phyloP scores from a whole-genome alignment of 1,140 invertebrate species.

The Cylas formicarius region DNA sequence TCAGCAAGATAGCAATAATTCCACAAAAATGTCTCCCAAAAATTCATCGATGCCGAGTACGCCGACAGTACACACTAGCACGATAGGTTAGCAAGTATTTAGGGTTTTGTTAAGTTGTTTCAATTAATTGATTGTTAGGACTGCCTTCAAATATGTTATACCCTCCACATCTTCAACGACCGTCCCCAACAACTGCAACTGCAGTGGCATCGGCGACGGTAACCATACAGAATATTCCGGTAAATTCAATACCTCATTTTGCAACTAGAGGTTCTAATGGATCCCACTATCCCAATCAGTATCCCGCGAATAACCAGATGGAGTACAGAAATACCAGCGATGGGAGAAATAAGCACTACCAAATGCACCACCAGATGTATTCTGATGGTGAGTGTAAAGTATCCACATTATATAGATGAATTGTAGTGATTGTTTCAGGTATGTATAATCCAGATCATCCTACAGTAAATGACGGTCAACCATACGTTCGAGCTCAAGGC shows the following conservation, averaged over 20 bases:
- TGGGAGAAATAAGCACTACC: slow-evolving; percentile 44
- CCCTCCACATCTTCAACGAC: slow-evolving; percentile 49
- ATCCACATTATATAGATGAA: slow-evolving; percentile 1
- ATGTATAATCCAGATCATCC: slow-evolving; percentile 46
- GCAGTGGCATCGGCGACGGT: slow-evolving; percentile 50
- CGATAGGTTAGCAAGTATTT: slow-evolving; percentile 38
- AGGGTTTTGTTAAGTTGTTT: slow-evolving; percentile 1
- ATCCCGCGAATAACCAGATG: slow-evolving; percentile 36
- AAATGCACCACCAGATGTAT: slow-evolving; percentile 34
- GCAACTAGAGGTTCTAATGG: slow-evolving; percentile 45
- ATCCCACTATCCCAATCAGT: slow-evolving; percentile 34
- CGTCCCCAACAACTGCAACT: slow-evolving; percentile 53
- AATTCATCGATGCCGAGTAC: slow-evolving; percentile 48
- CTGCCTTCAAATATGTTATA: slow-evolving; percentile 46
- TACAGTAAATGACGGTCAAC: slow-evolving; percentile 35
- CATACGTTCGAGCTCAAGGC: slow-evolving; percentile 42
- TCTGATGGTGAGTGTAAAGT: slow-evolving; percentile 14
- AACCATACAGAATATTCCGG: slow-evolving; percentile 49
- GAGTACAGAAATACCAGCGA: slow-evolving; percentile 32
- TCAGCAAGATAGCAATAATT: slow-evolving; percentile 4
- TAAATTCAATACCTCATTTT: slow-evolving; percentile 50
- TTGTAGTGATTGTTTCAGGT: slow-evolving; percentile 39
- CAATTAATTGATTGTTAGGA: slow-evolving; percentile 6
- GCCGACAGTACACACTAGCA: slow-evolving; percentile 44
- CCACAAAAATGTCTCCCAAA: slow-evolving; percentile 44